phyloP scores from a whole-genome alignment of 2,797 vertebrate genomes.

The Merluccius polli region DNA sequence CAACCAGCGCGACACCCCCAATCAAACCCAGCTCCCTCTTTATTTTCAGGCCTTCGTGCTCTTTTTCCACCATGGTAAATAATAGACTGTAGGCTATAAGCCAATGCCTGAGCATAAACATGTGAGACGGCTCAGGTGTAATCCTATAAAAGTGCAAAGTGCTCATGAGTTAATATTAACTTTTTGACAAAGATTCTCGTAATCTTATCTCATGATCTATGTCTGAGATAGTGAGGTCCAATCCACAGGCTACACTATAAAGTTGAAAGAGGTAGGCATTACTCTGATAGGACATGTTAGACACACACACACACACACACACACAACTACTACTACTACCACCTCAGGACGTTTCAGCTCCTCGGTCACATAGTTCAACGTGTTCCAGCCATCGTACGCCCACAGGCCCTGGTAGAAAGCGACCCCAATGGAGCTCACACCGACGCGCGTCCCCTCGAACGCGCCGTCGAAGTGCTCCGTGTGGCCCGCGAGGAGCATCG shows the following conservation, averaged over 20 bases:
- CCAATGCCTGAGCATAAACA: no score
- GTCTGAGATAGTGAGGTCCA: background rate
- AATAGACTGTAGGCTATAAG: background rate
- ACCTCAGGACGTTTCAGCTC: conserved; percentile 82
- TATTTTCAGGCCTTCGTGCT: conserved; percentile 56
- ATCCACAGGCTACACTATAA: background rate
- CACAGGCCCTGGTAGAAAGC: conserved; percentile 87
- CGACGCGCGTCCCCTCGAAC: conserved; percentile 72
- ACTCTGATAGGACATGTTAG: no score
- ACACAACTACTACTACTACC: conserved; percentile 36
- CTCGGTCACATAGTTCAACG: conserved; percentile 80
- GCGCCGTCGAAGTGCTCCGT: conserved; percentile 63
- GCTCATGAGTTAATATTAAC: conserved; percentile 26
- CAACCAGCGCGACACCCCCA: conserved; percentile 71
- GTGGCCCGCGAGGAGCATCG: conserved; percentile 68
- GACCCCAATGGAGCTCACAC: conserved; percentile 63
- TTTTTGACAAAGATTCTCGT: background rate
- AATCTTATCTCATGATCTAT: background rate
- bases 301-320: background rate
- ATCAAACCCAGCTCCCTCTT: conserved; percentile 74
- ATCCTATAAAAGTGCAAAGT: conserved; percentile 18
- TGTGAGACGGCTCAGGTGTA: background rate
- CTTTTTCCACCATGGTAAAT: conserved; percentile 36
- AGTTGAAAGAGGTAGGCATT: background rate
- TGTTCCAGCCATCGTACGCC: conserved; percentile 87